Percentiles rank a stretch among this genome's conserved stretches.
Conservation (phyloP, 2,888 invertebrate genomes). For the Xanthorhoe spadicearia region DNA sequence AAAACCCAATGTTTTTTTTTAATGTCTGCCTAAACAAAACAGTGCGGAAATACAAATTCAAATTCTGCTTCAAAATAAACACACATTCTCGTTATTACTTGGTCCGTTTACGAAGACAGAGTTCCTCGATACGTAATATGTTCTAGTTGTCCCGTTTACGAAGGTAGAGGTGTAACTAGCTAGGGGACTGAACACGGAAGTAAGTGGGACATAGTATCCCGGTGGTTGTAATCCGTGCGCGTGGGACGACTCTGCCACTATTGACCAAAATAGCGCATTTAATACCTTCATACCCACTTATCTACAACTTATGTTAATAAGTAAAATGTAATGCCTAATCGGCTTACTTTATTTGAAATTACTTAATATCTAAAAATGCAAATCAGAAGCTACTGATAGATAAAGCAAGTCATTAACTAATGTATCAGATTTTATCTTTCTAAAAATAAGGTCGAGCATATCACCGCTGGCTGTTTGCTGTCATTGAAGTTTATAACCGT, state of each 20-base stretch:
- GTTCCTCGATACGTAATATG: conserved; percentile 2
- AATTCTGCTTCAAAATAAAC: not conserved
- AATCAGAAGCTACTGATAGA: conserved; percentile 10
- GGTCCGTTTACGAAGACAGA: conserved; percentile 1
- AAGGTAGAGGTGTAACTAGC: conserved; percentile 9
- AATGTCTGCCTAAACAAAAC: not conserved
- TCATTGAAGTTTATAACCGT: conserved; percentile 39
- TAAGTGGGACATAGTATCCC: conserved; percentile 53
- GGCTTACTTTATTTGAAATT: not conserved
- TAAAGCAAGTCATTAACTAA: conserved; percentile 10
- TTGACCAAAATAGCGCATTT: conserved; percentile 63
- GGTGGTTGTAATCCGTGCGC: conserved; percentile 64
- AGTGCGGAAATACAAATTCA: not conserved
- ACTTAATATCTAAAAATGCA: conserved; percentile 2
- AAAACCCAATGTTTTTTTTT: conserved; percentile 7
- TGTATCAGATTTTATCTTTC: conserved; percentile 36
- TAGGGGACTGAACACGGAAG: conserved; percentile 44
- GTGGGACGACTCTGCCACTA: conserved; percentile 67
- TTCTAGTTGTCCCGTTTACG: conserved; percentile 7
- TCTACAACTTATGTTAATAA: not conserved
- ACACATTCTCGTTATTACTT: conserved; percentile 5
- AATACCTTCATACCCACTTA: conserved; percentile 40
- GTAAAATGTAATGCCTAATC: not conserved
- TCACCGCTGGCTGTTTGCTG: conserved; percentile 46
- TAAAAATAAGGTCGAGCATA: conserved; percentile 41